Conservation (phyloP, 1,140 invertebrate species). For the Leptinotarsa texana region DNA sequence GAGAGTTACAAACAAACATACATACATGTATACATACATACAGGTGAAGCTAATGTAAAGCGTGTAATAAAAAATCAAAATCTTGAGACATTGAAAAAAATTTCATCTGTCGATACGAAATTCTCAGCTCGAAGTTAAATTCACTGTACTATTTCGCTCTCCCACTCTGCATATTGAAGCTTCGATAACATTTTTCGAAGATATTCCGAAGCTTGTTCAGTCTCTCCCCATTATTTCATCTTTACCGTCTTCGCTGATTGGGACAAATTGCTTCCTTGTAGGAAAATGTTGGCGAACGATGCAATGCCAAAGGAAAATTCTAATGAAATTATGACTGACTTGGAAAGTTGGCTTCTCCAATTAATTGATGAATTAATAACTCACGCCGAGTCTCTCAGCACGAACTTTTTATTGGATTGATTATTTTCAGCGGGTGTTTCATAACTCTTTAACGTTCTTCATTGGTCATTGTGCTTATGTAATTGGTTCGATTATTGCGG, state of each 20-base stretch:
- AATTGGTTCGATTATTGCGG: slow-evolving; percentile 20
- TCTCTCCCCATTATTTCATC: neutral
- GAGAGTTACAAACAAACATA: too few species aligned
- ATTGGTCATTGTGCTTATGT: slow-evolving; percentile 18
- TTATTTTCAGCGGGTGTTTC: slow-evolving; percentile 8
- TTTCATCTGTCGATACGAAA: too few species aligned
- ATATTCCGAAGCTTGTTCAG: neutral
- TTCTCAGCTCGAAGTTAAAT: too few species aligned
- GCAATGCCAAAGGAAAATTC: neutral
- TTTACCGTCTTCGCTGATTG: slow-evolving; percentile 2
- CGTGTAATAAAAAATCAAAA: too few species aligned
- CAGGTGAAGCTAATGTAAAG: too few species aligned
- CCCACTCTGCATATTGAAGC: too few species aligned
- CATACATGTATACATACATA: too few species aligned
- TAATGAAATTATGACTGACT: neutral
- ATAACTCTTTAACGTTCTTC: slow-evolving; percentile 12
- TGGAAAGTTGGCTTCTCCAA: neutral
- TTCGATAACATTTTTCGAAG: too few species aligned
- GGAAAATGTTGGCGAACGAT: slow-evolving; percentile 5
- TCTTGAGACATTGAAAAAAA: too few species aligned
- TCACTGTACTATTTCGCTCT: too few species aligned
- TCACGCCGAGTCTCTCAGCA: neutral
- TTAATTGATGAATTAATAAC: slow-evolving; percentile 6
- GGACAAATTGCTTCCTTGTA: slow-evolving; percentile 8
- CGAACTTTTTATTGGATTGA: slow-evolving; percentile 5